Evolutionary conservation across 2,113 vertebrate species (phyloP).

Genomic region (Anthoscopus minutus): DNA sequence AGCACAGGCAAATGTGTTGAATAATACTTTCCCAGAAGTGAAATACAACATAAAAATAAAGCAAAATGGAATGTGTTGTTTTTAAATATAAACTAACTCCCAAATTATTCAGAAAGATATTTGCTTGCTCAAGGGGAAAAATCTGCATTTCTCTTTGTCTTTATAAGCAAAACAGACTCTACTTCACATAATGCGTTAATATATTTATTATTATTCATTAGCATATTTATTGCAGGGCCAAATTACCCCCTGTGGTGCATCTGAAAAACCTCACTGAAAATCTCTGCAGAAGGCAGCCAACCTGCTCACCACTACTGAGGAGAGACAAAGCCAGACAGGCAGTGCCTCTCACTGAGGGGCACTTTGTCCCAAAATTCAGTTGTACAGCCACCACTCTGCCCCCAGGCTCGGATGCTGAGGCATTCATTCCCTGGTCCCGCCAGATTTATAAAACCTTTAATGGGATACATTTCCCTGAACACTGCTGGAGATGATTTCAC

Average conservation of each 20-base stretch:
- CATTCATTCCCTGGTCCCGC: neutral
- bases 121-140: neutral
- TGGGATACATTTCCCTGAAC: neutral
- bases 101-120: neutral
- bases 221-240: neutral
- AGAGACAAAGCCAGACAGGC: neutral
- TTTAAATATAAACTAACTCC: neutral
- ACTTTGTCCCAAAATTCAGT: neutral
- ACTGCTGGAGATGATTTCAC: neutral
- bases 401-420: neutral
- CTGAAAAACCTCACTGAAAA: neutral
- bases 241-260: neutral
- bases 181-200: neutral
- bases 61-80: neutral
- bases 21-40: neutral
- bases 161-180: neutral
- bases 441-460: neutral
- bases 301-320: neutral
- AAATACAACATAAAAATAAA: neutral
- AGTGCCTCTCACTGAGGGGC: neutral
- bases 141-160: neutral
- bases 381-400: neutral
- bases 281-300: neutral
- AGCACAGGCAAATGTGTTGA: neutral
- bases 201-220: constrained; percentile 12